Percentiles rank a stretch among this genome's conserved stretches.
phyloP scores from a whole-genome alignment of 2,888 invertebrate species.

The Sceliomorpha sp. region DNA sequence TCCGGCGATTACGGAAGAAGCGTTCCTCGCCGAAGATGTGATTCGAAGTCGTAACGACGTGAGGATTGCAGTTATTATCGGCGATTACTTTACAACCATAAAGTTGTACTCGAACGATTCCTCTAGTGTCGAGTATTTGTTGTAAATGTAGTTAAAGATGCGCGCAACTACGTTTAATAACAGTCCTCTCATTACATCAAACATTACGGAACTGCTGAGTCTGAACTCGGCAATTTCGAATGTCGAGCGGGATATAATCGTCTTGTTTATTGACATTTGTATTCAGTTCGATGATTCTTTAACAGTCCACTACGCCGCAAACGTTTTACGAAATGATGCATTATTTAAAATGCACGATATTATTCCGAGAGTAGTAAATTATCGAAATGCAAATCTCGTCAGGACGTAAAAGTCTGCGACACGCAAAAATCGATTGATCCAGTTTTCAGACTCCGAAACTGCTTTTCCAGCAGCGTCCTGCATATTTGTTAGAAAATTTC shows the following conservation, averaged over 20 bases:
- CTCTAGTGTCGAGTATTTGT: constrained; percentile 15
- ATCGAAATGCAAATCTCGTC: too few relatives aligned
- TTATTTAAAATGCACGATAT: constrained; percentile 1
- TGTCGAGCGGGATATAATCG: constrained; percentile 45
- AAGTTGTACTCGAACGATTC: constrained; percentile 31
- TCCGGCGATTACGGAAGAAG: constrained; percentile 29
- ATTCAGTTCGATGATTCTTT: constrained; percentile 13
- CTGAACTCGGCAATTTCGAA: constrained; percentile 22
- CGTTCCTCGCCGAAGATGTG: constrained; percentile 13
- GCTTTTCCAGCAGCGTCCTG: too few relatives aligned
- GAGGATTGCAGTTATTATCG: constrained; percentile 45
- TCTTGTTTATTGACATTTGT: constrained; percentile 43
- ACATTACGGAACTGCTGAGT: constrained; percentile 24
- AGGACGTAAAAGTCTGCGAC: constrained; percentile 15
- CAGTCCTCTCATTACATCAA: constrained; percentile 46
- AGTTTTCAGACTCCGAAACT: too few relatives aligned
- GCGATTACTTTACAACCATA: constrained; percentile 48
- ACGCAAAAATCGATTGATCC: too few relatives aligned
- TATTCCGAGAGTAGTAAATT: too few relatives aligned
- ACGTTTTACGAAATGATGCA: too few relatives aligned
- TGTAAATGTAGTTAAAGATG: constrained; percentile 27
- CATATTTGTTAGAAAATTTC: too few relatives aligned
- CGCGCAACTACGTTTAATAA: constrained; percentile 44
- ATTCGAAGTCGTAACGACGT: constrained; percentile 38
- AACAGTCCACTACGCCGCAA: not conserved